Percentiles rank a stretch among this genome's conserved stretches.
These are phyloP conservation scores for Oryzaephilus surinamensis DNA, from an alignment of 1,140 invertebrate species.

Conservation along the genomic window DNA sequence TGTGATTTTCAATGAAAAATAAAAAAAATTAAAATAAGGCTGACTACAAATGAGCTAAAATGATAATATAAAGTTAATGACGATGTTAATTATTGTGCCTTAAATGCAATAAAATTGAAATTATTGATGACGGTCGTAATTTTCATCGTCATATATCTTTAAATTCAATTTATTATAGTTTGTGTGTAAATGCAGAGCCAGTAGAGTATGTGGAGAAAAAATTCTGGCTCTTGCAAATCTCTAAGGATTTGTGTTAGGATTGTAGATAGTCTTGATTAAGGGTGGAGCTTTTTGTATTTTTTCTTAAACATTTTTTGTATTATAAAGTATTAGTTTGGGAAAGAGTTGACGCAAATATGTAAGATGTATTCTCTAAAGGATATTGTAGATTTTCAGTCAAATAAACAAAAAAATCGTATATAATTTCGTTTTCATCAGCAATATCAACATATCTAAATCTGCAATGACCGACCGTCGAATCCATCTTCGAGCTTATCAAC, in stretches of 20 bases:
- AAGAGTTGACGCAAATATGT: too few species aligned
- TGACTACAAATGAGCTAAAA: too few species aligned
- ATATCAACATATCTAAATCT: too few species aligned
- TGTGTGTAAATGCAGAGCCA: conserved; percentile 13
- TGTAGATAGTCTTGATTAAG: conserved; percentile 20
- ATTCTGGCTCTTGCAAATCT: conserved; percentile 8
- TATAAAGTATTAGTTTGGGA: neutral
- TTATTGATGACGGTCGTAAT: too few species aligned
- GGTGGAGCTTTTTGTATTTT: conserved; percentile 14
- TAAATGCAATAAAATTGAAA: too few species aligned
- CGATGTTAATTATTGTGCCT: too few species aligned
- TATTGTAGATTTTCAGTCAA: neutral
- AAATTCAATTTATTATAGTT: too few species aligned
- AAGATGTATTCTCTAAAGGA: too few species aligned
- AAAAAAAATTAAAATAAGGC: conserved; percentile 27
- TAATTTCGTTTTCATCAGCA: neutral
- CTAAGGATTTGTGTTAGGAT: conserved; percentile 27
- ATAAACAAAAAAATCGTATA: neutral
- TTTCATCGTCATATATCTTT: too few species aligned
- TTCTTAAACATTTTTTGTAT: conserved; percentile 6
- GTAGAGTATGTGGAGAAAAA: neutral
- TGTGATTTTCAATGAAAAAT: conserved; percentile 24
- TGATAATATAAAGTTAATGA: too few species aligned
- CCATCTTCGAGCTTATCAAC: neutral
- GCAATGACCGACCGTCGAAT: neutral